Percentiles rank a stretch among this genome's conserved stretches.
These are phyloP conservation scores for Merops nubicus DNA, from an alignment of 2,113 vertebrate species.

Conservation along the genomic window DNA sequence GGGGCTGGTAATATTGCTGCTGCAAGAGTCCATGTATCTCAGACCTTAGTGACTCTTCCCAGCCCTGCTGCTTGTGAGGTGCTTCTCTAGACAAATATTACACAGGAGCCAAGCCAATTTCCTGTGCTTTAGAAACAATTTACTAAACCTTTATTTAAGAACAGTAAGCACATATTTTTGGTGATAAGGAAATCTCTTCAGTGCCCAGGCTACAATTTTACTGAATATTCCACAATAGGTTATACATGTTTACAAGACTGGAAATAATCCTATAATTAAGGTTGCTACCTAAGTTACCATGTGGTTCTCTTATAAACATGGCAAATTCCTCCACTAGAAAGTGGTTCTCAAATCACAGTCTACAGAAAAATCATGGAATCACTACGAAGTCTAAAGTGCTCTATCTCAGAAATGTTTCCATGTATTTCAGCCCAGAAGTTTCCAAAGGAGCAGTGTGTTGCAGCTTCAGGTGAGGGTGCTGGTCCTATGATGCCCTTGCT, in stretches of 20 bases:
- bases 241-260: not conserved
- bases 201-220: conserved; percentile 5
- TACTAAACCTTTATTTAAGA: conserved; percentile 35
- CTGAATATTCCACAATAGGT: conserved; percentile 20
- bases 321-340: not conserved
- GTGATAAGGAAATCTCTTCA: conserved; percentile 22
- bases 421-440: not conserved
- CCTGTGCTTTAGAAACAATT: conserved; percentile 28
- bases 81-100: conserved; percentile 25
- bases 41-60: conserved; percentile 7
- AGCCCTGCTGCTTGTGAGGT: not conserved
- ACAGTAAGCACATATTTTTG: not conserved
- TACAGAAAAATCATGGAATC: not conserved
- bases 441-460: not conserved
- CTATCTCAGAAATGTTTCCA: not conserved
- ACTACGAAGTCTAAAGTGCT: not conserved
- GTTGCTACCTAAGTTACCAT: conserved; percentile 14
- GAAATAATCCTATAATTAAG: conserved; percentile 43
- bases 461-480: not conserved
- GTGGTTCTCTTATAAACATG: conserved; percentile 11
- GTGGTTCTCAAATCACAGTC: not conserved
- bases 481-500: not conserved
- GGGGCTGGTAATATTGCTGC: not conserved
- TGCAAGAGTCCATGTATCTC: not conserved
- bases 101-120: conserved; percentile 11